These are phyloP conservation scores for Empidonax alnorum DNA, from an alignment of 2,113 vertebrate species.

Conservation along the genomic window DNA sequence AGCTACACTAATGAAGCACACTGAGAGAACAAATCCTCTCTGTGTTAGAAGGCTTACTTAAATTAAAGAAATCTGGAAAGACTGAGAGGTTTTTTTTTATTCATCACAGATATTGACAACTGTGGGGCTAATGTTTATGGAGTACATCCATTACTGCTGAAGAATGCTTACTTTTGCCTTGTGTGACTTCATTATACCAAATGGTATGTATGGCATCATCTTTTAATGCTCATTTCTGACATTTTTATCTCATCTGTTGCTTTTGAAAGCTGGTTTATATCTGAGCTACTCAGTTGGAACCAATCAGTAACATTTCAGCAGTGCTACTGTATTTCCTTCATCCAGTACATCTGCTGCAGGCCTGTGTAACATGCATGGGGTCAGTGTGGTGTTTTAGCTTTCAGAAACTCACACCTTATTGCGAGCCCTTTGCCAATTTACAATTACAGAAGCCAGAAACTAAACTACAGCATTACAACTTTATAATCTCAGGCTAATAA, in stretches of 20 bases:
- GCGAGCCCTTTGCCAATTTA: conserved; percentile 67
- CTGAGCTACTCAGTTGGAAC: conserved; percentile 58
- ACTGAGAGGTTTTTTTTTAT: conserved; percentile 22
- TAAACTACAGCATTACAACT: conserved; percentile 70
- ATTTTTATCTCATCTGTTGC: conserved; percentile 3
- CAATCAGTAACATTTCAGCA: conserved; percentile 24
- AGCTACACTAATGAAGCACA: conserved; percentile 83
- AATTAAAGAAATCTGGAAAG: conserved; percentile 76
- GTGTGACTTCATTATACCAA: not conserved
- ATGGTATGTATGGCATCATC: not conserved
- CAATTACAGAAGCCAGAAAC: conserved; percentile 71
- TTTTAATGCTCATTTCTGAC: conserved; percentile 13
- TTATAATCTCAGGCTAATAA: conserved; percentile 64
- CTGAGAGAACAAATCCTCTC: conserved; percentile 76
- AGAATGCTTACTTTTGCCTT: not conserved
- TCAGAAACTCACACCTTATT: conserved; percentile 71
- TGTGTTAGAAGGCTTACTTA: conserved; percentile 75
- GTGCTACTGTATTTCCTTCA: conserved; percentile 22
- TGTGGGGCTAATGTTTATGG: not conserved
- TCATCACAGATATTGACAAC: conserved; percentile 57
- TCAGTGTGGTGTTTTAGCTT: conserved; percentile 48
- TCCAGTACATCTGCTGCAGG: conserved; percentile 56
- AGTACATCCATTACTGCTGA: not conserved
- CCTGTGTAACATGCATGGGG: conserved; percentile 31
- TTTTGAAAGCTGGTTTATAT: conserved; percentile 43